These are phyloP conservation scores for Tenthredo livida DNA, from an alignment of 2,888 invertebrate species.

Conservation along the genomic window DNA sequence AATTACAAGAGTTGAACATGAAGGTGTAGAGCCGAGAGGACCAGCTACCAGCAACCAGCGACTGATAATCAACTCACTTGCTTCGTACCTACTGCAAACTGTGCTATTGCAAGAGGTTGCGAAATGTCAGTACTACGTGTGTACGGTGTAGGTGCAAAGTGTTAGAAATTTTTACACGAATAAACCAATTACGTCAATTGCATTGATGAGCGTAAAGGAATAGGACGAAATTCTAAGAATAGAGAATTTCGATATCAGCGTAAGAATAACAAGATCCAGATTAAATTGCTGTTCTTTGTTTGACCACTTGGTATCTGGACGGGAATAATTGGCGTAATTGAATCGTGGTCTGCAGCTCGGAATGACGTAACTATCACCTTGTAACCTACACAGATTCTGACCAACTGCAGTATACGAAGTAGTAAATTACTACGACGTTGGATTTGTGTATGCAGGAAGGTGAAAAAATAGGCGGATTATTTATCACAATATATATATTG, in stretches of 20 bases:
- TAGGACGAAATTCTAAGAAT: neutral
- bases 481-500: neutral
- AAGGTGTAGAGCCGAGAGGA: neutral
- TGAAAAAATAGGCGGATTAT: neutral
- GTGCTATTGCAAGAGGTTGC: neutral
- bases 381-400: constrained; percentile 1
- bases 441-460: neutral
- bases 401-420: neutral
- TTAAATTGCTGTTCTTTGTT: neutral
- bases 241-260: neutral
- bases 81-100: neutral
- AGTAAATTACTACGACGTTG: neutral
- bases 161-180: neutral
- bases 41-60: no score
- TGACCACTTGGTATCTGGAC: neutral
- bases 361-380: neutral
- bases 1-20: neutral
- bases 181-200: neutral
- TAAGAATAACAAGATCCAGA: neutral
- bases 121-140: neutral
- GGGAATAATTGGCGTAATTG: neutral
- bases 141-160: neutral
- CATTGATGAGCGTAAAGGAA: neutral
- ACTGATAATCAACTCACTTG: neutral
- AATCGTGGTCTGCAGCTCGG: neutral